phyloP scores from a whole-genome alignment of 2,888 invertebrate species.

The Nomada goodeniana region DNA sequence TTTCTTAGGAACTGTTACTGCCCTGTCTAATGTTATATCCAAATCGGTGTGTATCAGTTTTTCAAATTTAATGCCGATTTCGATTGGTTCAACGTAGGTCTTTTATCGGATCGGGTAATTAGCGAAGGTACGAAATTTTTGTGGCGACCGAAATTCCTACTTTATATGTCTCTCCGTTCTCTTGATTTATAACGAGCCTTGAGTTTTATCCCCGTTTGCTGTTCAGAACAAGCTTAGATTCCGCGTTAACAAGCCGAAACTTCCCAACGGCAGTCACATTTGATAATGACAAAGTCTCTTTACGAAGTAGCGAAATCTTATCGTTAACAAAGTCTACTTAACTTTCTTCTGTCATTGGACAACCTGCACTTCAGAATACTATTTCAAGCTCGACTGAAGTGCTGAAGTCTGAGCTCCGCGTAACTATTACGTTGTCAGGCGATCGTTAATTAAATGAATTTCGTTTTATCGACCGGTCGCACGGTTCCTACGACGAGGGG shows the following conservation, averaged over 20 bases:
- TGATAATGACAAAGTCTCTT: background rate
- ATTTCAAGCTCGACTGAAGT: background rate
- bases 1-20: background rate
- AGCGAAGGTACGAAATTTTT: no score
- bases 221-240: no score
- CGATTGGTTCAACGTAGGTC: no score
- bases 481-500: background rate
- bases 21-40: constrained; percentile 16
- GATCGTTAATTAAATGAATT: background rate
- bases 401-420: no score
- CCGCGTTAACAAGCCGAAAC: no score
- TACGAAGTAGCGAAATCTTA: background rate
- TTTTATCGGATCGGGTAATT: no score
- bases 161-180: background rate
- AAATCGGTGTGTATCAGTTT: no score
- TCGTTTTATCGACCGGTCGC: background rate
- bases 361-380: background rate
- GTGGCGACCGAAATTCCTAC: no score
- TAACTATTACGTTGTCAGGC: no score
- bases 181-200: no score
- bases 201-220: no score
- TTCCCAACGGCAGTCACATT: background rate
- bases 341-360: background rate
- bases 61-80: no score
- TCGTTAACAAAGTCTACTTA: constrained; percentile 14